phyloP scores from a whole-genome alignment of 2,888 invertebrate genomes.

The Mesodorylaimus sp. region DNA sequence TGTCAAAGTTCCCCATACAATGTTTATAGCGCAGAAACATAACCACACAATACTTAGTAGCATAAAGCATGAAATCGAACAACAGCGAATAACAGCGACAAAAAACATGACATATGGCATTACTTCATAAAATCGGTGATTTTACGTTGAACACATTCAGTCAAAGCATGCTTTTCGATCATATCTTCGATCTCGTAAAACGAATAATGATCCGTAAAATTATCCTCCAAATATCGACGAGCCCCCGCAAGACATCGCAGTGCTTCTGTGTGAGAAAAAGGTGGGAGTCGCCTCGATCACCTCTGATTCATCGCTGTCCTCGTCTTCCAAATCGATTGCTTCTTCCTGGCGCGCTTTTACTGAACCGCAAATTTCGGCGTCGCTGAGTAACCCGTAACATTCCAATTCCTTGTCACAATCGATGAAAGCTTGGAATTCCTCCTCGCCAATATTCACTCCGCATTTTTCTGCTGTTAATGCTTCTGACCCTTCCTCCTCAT shows the following conservation, averaged over 20 bases:
- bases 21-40: neutral
- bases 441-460: too few species aligned
- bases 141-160: neutral
- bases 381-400: neutral
- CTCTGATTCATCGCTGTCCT: neutral
- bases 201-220: neutral
- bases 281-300: neutral
- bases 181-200: conserved; percentile 1
- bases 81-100: neutral
- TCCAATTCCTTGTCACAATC: neutral
- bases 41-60: neutral
- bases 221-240: neutral
- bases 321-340: neutral
- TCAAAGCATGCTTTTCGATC: neutral
- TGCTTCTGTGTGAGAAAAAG: neutral
- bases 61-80: neutral
- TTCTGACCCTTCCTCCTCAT: neutral
- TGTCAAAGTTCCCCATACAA: neutral
- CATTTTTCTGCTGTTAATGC: neutral
- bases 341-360: neutral
- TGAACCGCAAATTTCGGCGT: neutral
- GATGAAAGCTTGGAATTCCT: neutral
- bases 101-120: neutral
- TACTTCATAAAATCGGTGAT: neutral
- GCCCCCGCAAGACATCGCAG: neutral